Evolutionary conservation across 2,797 vertebrate species (phyloP).

Genomic region (Myiothlypis chrysogaster): DNA sequence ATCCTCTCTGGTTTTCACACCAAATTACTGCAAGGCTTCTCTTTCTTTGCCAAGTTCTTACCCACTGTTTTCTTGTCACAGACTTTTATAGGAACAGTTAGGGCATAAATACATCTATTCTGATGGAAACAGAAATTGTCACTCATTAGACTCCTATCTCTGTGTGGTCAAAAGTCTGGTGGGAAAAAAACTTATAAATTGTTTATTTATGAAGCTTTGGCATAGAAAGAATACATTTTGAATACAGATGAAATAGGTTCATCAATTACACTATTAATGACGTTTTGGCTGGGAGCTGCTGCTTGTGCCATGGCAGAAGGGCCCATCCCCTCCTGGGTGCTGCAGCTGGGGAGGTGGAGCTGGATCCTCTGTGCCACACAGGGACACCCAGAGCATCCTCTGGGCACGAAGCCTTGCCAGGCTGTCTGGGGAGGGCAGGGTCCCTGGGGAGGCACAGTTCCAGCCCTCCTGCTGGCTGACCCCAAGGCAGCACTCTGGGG

Average conservation of each 20-base stretch:
- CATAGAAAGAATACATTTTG: background rate
- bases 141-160: background rate
- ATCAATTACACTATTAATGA: accelerated
- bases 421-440: accelerated
- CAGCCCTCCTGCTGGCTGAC: background rate
- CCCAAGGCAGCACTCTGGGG: background rate
- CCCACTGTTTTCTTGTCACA: background rate
- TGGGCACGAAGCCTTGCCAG: background rate
- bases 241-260: background rate
- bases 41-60: background rate
- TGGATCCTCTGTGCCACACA: background rate
- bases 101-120: background rate
- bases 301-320: background rate
- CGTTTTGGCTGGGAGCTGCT: background rate
- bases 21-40: background rate
- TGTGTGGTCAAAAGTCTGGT: background rate
- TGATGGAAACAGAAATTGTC: background rate
- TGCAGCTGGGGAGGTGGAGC: background rate
- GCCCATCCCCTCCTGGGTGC: accelerated
- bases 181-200: background rate
- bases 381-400: background rate
- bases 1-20: background rate
- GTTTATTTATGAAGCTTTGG: background rate
- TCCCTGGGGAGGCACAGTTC: background rate
- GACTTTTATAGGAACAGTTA: background rate